These are phyloP conservation scores for Ptiloglossa arizonensis DNA, from an alignment of 1,140 invertebrate species.

Conservation along the genomic window DNA sequence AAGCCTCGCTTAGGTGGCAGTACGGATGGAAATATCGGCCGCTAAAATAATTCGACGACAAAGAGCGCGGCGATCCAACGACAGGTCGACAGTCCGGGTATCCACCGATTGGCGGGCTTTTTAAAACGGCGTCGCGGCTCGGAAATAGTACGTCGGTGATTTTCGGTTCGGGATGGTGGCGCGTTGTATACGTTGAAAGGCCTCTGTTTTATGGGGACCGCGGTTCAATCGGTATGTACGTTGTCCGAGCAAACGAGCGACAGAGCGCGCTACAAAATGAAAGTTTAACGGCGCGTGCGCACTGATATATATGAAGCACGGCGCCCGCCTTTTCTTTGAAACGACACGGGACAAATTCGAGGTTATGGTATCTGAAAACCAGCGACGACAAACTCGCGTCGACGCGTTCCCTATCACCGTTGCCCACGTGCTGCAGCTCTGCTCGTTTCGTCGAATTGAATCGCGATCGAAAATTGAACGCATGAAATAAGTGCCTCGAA, in stretches of 20 bases:
- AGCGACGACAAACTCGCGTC: too few species aligned
- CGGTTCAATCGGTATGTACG: conserved; percentile 30
- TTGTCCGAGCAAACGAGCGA: conserved; percentile 21
- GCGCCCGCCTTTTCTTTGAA: conserved; percentile 2
- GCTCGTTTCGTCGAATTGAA: too few species aligned
- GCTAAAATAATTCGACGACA: conserved; percentile 76
- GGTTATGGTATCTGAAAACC: too few species aligned
- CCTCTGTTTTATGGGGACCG: conserved; percentile 32
- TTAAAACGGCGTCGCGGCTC: conserved; percentile 37
- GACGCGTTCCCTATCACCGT: too few species aligned
- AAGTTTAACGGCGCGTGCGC: conserved; percentile 32
- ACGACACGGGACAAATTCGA: neutral
- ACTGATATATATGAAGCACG: neutral
- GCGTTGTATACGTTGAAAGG: conserved; percentile 47
- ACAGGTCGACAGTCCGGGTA: conserved; percentile 50
- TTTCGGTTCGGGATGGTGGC: neutral
- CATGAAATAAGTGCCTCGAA: too few species aligned
- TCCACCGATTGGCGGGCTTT: conserved; percentile 55
- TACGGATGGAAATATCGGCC: conserved; percentile 76
- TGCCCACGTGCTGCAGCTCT: too few species aligned
- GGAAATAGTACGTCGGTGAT: conserved; percentile 43
- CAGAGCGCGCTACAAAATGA: conserved; percentile 30
- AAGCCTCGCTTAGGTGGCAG: conserved; percentile 64
- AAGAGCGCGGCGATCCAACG: conserved; percentile 61
- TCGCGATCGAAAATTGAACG: too few species aligned